Conservation (phyloP, 2,888 invertebrate species). For the Apamea sordens region DNA sequence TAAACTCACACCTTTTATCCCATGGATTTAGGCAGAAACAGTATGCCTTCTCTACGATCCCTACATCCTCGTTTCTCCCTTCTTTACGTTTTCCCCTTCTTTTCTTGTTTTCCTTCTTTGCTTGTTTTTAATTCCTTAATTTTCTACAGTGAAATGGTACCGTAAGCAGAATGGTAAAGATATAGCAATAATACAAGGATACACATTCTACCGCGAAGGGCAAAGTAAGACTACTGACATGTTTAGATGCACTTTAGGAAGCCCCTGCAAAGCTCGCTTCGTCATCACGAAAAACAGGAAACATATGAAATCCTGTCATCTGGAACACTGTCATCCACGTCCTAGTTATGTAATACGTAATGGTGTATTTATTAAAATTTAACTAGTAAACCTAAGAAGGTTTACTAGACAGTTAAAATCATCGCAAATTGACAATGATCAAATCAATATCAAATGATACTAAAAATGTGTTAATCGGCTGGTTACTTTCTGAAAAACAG, state of each 20-base stretch:
- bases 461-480: too few relatives aligned
- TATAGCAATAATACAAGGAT: slow-evolving; percentile 38
- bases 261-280: slow-evolving; percentile 39
- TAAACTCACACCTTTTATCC: neutral
- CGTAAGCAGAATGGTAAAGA: slow-evolving; percentile 65
- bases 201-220: neutral
- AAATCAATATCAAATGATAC: too few relatives aligned
- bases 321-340: slow-evolving; percentile 16
- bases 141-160: slow-evolving; percentile 43
- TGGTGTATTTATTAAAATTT: slow-evolving; percentile 22
- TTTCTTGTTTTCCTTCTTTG: too few relatives aligned
- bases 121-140: neutral
- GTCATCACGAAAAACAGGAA: slow-evolving; percentile 7
- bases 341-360: slow-evolving; percentile 7
- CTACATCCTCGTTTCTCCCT: neutral
- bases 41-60: neutral
- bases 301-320: neutral
- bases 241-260: slow-evolving; percentile 21
- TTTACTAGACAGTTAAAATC: neutral
- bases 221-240: slow-evolving; percentile 12
- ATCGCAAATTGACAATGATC: neutral
- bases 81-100: neutral
- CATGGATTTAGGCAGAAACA: neutral
- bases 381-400: neutral
- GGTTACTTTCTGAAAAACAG: too few relatives aligned